phyloP scores from a whole-genome alignment of 2,888 invertebrate genomes.

The Drosophila falleni region DNA sequence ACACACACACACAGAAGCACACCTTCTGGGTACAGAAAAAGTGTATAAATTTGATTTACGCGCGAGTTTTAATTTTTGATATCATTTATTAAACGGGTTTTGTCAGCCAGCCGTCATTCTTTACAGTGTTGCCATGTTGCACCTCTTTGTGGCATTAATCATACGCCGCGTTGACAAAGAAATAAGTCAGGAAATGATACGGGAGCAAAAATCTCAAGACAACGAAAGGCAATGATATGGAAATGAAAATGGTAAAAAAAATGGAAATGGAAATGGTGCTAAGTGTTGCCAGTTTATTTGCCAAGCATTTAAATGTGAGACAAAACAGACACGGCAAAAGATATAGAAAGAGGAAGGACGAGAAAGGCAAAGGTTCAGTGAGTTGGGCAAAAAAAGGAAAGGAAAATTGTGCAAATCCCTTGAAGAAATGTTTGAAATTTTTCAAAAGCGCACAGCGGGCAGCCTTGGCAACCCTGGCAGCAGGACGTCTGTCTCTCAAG shows the following conservation, averaged over 20 bases:
- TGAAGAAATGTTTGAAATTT: slow-evolving; percentile 78
- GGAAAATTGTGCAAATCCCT: slow-evolving; percentile 74
- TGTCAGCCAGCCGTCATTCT: neutral
- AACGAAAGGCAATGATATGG: slow-evolving; percentile 55
- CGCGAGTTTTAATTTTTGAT: slow-evolving; percentile 74
- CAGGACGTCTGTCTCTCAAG: slow-evolving; percentile 26
- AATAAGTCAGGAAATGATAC: slow-evolving; percentile 58
- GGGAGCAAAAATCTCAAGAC: slow-evolving; percentile 29
- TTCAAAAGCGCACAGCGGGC: slow-evolving; percentile 57
- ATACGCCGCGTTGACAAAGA: slow-evolving; percentile 65
- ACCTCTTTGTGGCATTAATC: slow-evolving; percentile 60
- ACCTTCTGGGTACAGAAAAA: slow-evolving; percentile 5
- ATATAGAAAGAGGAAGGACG: neutral
- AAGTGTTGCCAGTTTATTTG: slow-evolving; percentile 74
- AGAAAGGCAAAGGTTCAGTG: neutral
- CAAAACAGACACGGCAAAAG: slow-evolving; percentile 11
- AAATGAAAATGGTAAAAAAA: slow-evolving; percentile 21
- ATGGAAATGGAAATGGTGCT: slow-evolving; percentile 26
- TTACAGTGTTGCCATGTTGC: slow-evolving; percentile 24
- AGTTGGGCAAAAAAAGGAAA: slow-evolving; percentile 26
- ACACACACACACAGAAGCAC: slow-evolving; percentile 11
- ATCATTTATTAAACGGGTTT: slow-evolving; percentile 72
- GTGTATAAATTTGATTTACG: slow-evolving; percentile 67
- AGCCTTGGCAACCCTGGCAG: slow-evolving; percentile 27
- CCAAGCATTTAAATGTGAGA: slow-evolving; percentile 75